These are phyloP conservation scores for Pandemis cinnamomeana DNA, from an alignment of 2,888 invertebrate genomes.

Conservation along the genomic window DNA sequence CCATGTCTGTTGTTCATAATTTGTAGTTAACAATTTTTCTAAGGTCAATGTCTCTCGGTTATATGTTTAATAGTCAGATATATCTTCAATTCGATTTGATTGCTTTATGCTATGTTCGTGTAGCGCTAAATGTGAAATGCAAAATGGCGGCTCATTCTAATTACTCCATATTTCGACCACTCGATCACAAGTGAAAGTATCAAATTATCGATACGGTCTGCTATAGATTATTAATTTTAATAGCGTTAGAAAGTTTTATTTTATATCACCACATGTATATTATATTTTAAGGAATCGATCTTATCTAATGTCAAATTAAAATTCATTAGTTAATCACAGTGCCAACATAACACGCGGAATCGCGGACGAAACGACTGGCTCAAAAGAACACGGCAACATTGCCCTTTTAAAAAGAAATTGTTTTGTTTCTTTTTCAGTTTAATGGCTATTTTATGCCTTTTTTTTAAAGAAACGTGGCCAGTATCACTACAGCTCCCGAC, in stretches of 20 bases:
- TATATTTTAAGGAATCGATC: background rate
- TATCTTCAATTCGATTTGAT: too few relatives aligned
- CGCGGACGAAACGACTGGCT: background rate
- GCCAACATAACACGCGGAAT: conserved; percentile 6
- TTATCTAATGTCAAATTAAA: conserved; percentile 14
- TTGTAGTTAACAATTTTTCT: too few relatives aligned
- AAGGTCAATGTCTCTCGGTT: too few relatives aligned
- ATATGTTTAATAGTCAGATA: too few relatives aligned
- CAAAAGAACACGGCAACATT: background rate
- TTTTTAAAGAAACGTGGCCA: background rate
- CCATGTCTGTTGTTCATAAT: too few relatives aligned
- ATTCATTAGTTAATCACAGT: conserved; percentile 7
- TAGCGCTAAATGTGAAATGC: conserved; percentile 9
- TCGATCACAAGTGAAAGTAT: conserved; percentile 37
- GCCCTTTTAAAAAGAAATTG: background rate
- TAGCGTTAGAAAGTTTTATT: conserved; percentile 37
- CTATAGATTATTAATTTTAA: conserved; percentile 34
- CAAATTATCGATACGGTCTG: conserved; percentile 29
- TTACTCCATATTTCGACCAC: conserved; percentile 33
- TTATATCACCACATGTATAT: conserved; percentile 8
- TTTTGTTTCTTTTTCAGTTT: background rate
- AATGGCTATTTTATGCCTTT: background rate
- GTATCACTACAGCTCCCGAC: background rate
- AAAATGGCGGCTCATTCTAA: conserved; percentile 15
- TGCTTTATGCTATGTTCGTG: background rate